Conservation (phyloP, 2,113 vertebrate species). For the Lophotis ruficrista region DNA sequence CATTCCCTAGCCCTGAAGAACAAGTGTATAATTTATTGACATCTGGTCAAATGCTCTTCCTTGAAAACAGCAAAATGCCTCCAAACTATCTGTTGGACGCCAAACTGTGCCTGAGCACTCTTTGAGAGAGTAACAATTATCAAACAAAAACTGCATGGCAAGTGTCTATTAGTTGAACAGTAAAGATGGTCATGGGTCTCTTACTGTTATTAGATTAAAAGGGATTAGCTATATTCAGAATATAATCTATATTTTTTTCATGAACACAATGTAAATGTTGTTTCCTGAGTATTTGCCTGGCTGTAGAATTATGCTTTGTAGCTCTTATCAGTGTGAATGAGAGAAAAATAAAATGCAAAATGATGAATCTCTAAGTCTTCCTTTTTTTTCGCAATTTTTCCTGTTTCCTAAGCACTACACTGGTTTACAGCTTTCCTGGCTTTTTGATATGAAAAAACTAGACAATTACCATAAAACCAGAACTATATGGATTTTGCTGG, state of each 20-base stretch:
- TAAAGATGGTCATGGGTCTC: not conserved
- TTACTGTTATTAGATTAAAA: not conserved
- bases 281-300: not conserved
- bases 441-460: not conserved
- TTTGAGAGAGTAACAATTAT: not conserved
- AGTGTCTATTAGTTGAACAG: not conserved
- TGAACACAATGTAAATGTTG: not conserved
- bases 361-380: not conserved
- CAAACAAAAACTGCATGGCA: fast-evolving
- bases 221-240: not conserved
- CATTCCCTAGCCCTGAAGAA: not conserved
- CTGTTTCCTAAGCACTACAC: not conserved
- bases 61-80: not conserved
- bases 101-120: not conserved
- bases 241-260: not conserved
- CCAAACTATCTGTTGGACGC: not conserved
- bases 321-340: not conserved
- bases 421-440: not conserved
- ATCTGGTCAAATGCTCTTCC: not conserved
- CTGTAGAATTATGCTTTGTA: not conserved
- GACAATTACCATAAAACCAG: not conserved
- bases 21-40: not conserved
- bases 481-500: not conserved
- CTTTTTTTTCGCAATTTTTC: not conserved
- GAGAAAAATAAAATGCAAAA: not conserved